Base-by-base conservation (phyloP, 2,888 invertebrate species). In the Muschampia plurimacula region DNA sequence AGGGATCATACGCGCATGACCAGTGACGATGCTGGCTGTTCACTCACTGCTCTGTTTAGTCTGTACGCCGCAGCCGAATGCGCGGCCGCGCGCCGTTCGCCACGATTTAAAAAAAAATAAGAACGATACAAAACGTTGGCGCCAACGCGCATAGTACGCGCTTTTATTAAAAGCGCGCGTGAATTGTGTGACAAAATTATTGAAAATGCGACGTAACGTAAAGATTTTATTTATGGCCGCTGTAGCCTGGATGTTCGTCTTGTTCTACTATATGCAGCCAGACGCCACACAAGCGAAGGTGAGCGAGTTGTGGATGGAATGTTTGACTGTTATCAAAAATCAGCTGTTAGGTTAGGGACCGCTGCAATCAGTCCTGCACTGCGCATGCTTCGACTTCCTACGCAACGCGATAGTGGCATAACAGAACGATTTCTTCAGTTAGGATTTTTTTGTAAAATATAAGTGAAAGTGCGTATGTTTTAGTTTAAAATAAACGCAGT, bases 11-110 rank as follows among this genome's bases (percentile, higher is more conserved):
- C 84, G 22, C 22, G 22, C 22, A 22, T 22, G 22, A 86, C 85
- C 91, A 86, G 57, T 49, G 36, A 65, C 41, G 49, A 59, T 81
- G 81, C 84, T 82, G 60, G 78, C 75, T 81, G 76, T 75, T 66
- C 68, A 64, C 75, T 75, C 76, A 71, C 69, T 72, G 65, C 71
- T 59, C 68, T 15, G 46, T 68, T 89, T 86, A 92, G 91, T 92
- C 84, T 84, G 87, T 86, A 85, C 88, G 90, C 88, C 86, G 86
- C 86, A 82, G 86, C 86, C 81, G 79, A 76, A 75, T 87, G 93
- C 91, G 93, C 93, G 93, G 92, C 90, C 89, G 93, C 90, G 92
- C 92, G 92, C 91, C 89, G 90, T 89, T 74, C 78, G 81, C 79
- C 75, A 78, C 67, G 57, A 77, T 74, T 63, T 68, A 81, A 83